Evolutionary conservation across 1,140 invertebrate species (phyloP).

Genomic region (Marisa cornuarietis): DNA sequence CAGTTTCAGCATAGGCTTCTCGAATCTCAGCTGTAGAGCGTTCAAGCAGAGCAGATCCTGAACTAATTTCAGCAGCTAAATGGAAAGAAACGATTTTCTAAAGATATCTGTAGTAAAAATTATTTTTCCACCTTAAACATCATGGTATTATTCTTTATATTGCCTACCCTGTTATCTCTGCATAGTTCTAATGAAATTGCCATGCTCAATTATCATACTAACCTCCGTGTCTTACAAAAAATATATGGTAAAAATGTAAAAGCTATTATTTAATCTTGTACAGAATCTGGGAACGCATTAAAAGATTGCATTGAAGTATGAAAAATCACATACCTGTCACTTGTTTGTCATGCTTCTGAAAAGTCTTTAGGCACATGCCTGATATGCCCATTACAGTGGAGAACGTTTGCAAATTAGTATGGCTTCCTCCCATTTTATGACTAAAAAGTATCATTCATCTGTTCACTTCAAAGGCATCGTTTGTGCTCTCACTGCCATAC

Average conservation of each 20-base stretch:
- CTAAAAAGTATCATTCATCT: neutral
- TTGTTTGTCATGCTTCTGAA: neutral
- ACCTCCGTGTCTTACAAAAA: neutral
- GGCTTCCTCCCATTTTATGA: neutral
- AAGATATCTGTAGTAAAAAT: neutral
- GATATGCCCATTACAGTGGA: neutral
- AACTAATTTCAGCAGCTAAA: neutral
- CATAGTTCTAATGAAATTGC: neutral
- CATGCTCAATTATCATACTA: neutral
- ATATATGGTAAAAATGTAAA: neutral
- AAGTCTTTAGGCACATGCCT: neutral
- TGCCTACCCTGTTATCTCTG: too few relatives aligned
- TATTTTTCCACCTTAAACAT: neutral
- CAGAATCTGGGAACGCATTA: too few relatives aligned
- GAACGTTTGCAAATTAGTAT: neutral
- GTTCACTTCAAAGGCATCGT: neutral
- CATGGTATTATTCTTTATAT: neutral
- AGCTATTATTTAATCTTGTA: neutral
- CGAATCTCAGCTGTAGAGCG: neutral
- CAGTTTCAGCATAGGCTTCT: neutral
- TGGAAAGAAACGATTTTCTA: too few relatives aligned
- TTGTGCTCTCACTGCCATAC: neutral
- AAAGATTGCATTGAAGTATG: neutral
- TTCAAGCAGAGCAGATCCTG: neutral
- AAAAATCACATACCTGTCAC: neutral